Base-by-base conservation (phyloP, 2,113 vertebrate genomes). In the Oenanthe melanoleuca region DNA sequence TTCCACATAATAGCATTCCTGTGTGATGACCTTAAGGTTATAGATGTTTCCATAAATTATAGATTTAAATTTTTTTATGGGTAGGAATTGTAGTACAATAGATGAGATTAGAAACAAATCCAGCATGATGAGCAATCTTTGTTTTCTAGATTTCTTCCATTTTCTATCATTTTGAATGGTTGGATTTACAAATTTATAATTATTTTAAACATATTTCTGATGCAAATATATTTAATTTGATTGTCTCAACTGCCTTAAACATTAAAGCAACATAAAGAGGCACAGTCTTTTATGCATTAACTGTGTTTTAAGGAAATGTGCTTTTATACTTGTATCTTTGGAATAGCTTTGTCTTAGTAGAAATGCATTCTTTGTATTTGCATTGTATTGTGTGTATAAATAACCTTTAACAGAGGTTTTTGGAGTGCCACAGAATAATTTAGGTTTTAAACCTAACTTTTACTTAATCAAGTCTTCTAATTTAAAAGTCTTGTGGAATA, bases 401-500 rank as follows among this genome's bases (percentile, higher is more conserved):
- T 78, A 73, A 53, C 3, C 11, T 84, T 71, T 79, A 73, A 71
- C 19, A 34, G 17, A 55, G 31, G 7, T 50, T 86, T 86, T 93
- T 44, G 47, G 16, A 33, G 19, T 63, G 34, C 24, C 19, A 52
- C 29, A 55, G 86, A 80, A 38, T 49, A 65, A 33, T 65, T 82
- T 31, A 5, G 1, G 6, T 49, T 69, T 42, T 34, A 92, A 88
- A 59, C 23, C 7, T 79, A 84, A 61, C 20, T 84, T 95, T 80
- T 73, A 78, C 53, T 95, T 92, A 84, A 85, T 84, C 52, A 89
- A 69, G 16, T 42, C 38, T 50, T 91, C 80, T 84, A 59, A 88
- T 96, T 97, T 80, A 97, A 96, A 92, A 95, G 65, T 38, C 28
- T 40, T 5, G 37, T 33, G 53, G 61, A 69, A 52, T 64, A 70